Percentiles rank a stretch among this genome's conserved stretches.
phyloP scores from a whole-genome alignment of 2,113 vertebrate genomes.

The Symphodus melops region DNA sequence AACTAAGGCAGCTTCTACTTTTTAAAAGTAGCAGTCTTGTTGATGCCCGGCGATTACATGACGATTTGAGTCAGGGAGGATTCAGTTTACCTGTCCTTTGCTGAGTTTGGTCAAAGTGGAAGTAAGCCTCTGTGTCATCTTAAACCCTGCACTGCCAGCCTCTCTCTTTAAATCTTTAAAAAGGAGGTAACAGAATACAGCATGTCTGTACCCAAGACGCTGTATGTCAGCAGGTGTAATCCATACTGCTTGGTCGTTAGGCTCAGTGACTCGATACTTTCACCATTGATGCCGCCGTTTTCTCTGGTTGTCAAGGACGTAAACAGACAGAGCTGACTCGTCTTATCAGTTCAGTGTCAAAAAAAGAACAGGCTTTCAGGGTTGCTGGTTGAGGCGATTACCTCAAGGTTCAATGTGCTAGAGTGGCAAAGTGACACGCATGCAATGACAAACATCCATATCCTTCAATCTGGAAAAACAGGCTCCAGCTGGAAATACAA shows the following conservation, averaged over 20 bases:
- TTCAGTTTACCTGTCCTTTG: conserved; percentile 23
- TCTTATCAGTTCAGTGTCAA: not conserved
- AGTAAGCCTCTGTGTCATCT: conserved; percentile 29
- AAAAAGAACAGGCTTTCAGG: conserved; percentile 21
- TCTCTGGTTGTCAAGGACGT: conserved; percentile 19
- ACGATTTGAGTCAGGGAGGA: not conserved
- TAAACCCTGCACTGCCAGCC: conserved; percentile 36
- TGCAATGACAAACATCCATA: conserved; percentile 33
- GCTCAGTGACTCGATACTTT: conserved; percentile 27
- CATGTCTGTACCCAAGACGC: conserved; percentile 37
- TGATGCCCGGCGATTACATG: too few species aligned
- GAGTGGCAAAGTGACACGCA: not conserved
- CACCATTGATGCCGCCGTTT: conserved; percentile 21
- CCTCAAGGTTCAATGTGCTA: conserved; percentile 29
- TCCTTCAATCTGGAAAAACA: conserved; percentile 74
- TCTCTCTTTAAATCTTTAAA: conserved; percentile 63
- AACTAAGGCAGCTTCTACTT: too few species aligned
- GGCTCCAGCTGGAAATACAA: conserved; percentile 67
- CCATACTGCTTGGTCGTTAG: conserved; percentile 44
- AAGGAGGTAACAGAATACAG: conserved; percentile 36
- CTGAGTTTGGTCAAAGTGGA: conserved; percentile 1
- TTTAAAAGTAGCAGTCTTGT: too few species aligned
- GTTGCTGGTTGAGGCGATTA: conserved; percentile 1
- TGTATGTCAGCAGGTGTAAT: conserved; percentile 50
- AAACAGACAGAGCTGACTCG: not conserved